These are phyloP conservation scores for Athene cunicularia DNA, from an alignment of 2,113 vertebrate genomes.

Conservation along the genomic window DNA sequence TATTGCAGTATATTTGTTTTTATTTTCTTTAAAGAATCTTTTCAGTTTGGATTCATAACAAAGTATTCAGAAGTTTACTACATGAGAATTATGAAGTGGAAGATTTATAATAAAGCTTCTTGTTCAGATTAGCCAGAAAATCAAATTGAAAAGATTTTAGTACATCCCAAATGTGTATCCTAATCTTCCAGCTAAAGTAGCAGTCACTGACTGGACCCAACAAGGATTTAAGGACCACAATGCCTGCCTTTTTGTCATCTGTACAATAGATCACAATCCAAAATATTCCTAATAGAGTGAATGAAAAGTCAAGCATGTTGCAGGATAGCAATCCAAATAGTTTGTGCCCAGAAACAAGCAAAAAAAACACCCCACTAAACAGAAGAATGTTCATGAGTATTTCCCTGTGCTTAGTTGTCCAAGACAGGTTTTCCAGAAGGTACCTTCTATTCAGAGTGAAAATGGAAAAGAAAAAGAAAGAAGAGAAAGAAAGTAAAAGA, in stretches of 20 bases:
- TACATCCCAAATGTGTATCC: background rate
- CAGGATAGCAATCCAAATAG: background rate
- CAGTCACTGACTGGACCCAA: background rate
- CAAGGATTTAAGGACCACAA: background rate
- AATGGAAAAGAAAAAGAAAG: background rate
- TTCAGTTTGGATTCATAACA: background rate
- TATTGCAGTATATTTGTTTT: background rate
- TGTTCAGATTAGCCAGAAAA: background rate
- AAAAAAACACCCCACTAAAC: background rate
- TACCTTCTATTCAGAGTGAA: background rate
- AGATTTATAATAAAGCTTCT: background rate
- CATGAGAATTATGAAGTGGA: background rate
- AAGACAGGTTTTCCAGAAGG: background rate
- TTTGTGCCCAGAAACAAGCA: background rate
- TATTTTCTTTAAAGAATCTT: background rate
- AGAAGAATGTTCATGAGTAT: background rate
- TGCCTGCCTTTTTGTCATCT: background rate
- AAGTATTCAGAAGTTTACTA: background rate
- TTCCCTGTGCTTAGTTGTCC: background rate
- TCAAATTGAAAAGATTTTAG: background rate
- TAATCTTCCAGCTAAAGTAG: background rate
- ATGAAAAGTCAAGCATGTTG: background rate
- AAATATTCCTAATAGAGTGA: background rate
- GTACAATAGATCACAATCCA: background rate
- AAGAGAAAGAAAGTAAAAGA: no score